Evolutionary conservation across 2,797 vertebrate species (phyloP), one percentile per base, ranked within the genome.

Genomic region (Kryptopterus vitreolus): DNA sequence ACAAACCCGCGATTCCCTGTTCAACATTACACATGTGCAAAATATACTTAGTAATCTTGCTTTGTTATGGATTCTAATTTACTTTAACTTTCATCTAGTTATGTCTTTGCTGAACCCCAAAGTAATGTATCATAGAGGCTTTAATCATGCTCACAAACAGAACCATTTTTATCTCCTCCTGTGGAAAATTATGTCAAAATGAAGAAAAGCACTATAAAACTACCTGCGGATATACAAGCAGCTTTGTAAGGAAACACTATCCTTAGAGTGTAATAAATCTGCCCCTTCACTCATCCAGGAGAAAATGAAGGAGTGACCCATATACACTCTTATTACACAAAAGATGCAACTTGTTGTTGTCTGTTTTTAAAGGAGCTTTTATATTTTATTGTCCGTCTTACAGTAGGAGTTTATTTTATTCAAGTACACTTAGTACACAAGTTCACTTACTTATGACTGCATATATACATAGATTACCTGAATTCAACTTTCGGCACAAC

Each of bases 391-490:
- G 61, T 79, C 35, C 12, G 52, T 52, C 68, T 61, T 52, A 77
- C 22, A n/a, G 57, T 0, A 29, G 5, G 77, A 61, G 31, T 13
- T 58, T 22, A 43, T 65, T 9, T 77, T 53, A 63, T 61, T 63
- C 29, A n/a, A 22, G 57, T n/a, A n/a, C n/a, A n/a, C n/a, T n/a
- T n/a, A n/a, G n/a, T n/a, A n/a, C n/a, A n/a, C n/a, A n/a, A n/a
- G n/a, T n/a, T n/a, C n/a, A n/a, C n/a, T n/a, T n/a, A n/a, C n/a
- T n/a, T n/a, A n/a, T n/a, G n/a, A n/a, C n/a, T n/a, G n/a, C n/a
- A n/a, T n/a, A n/a, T n/a, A n/a, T n/a, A n/a, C n/a, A n/a, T 53
- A 81, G 69, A 73, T 81, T 80, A 80, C n/a, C 55, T 81, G 33
- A 80, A 52, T 24, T 20, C 59, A 84, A 57, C 53, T 62, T 55